Base-by-base conservation (phyloP, 1,140 invertebrate genomes). In the Gonatopus flavifemur region DNA sequence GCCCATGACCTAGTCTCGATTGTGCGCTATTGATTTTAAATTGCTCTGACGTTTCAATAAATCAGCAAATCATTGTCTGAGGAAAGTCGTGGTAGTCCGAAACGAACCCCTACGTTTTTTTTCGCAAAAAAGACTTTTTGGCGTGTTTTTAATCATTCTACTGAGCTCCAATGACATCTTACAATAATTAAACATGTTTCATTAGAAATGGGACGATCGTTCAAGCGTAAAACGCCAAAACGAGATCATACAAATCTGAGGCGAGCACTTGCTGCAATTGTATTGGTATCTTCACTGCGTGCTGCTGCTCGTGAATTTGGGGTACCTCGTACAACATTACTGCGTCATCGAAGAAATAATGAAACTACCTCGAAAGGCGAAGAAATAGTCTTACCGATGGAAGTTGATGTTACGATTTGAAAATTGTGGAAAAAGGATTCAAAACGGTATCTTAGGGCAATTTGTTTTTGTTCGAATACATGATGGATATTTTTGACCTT, bases 301-400 rank as follows among this genome's bases (percentile, higher is more conserved):
- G 32, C 32, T 32, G 43, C 21, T 35, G 43, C 43, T 13, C 32
- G 32, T 8, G 19, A 36, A 10, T 36, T 46, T 24, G 20, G 7
- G 13, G 25, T 36, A 19, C 32, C 43, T 13, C 32, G 43, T 15
- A 32, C 43, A 19, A 46, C 43, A 36, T 46, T 46, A 36, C 32
- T 36, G 19, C 19, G 16, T 8, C 43, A 46, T 36, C 10, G 32
- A 16, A 46, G 8, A 36, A 46, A 46, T 36, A 46, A 46, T 46
- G 19, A 16, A 12, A 46, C 1, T 15, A 8, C 13, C 16, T 12
- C 20, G 8, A 6, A 18, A 45, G 31, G 15, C 4, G 33, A 25
- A 13, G 24, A 13, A 37, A 42, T 45, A 30, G 28, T 33, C 35
- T 31, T 20, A 20, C 35, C 22, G 35, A 38, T 19, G 10, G 24